phyloP scores from a whole-genome alignment of 2,797 vertebrate species.

The Semaprochilodus insignis region DNA sequence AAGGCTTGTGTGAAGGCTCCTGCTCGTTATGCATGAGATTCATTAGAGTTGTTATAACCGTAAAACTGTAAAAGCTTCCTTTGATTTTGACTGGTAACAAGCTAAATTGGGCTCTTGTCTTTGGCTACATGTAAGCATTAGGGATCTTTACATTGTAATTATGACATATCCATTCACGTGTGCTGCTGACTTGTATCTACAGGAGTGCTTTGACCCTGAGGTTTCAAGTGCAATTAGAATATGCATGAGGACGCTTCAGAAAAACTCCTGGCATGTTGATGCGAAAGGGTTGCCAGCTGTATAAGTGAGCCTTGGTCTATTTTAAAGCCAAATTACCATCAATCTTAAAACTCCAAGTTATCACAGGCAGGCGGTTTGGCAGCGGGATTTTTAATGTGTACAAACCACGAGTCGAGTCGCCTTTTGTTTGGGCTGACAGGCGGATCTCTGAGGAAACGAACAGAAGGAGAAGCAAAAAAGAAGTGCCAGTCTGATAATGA shows the following conservation, averaged over 20 bases:
- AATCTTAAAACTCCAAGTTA: background rate
- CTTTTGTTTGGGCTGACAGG: conserved; percentile 15
- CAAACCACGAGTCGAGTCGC: conserved; percentile 3
- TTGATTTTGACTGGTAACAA: background rate
- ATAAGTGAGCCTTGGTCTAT: background rate
- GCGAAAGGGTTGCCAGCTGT: background rate
- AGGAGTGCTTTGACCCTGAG: background rate
- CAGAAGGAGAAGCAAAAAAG: background rate
- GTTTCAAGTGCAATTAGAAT: conserved; percentile 12
- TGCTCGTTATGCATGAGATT: background rate
- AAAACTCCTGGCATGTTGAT: conserved; percentile 9
- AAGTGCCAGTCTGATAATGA: conserved; percentile 14
- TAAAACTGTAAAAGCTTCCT: background rate
- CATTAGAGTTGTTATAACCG: background rate
- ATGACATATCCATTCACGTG: background rate
- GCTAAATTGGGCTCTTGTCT: background rate
- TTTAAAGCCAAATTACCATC: conserved; percentile 11
- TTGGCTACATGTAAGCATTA: background rate
- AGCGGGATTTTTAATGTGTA: conserved; percentile 8
- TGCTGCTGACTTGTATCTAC: background rate
- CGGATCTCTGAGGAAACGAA: background rate
- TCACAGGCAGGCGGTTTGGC: background rate
- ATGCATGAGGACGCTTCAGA: background rate
- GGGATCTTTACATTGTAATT: background rate
- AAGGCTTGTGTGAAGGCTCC: background rate